phyloP scores from a whole-genome alignment of 2,113 vertebrate genomes.

The Neomonachus schauinslandi region DNA sequence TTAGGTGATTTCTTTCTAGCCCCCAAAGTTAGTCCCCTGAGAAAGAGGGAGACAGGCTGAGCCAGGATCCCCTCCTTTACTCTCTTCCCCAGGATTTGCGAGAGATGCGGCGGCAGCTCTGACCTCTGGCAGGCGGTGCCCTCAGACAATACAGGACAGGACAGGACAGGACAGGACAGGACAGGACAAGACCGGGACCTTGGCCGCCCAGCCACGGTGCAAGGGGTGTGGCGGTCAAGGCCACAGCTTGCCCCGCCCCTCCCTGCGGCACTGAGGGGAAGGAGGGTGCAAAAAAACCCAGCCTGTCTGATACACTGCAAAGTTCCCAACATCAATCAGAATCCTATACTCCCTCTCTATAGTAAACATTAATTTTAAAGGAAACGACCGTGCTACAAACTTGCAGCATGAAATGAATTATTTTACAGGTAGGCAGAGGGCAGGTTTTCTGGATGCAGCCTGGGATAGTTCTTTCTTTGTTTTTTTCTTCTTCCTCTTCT shows the following conservation, averaged over 20 bases:
- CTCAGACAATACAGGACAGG: not conserved
- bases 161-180: too few species aligned
- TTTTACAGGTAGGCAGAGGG: constrained; percentile 73
- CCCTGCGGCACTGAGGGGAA: not conserved
- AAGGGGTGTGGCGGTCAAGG: not conserved
- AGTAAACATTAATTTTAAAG: constrained; percentile 71
- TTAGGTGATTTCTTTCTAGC: not conserved
- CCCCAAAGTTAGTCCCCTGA: fast-evolving
- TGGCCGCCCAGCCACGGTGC: constrained; percentile 52
- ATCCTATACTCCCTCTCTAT: not conserved
- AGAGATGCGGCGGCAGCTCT: constrained; percentile 6
- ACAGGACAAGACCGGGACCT: constrained; percentile 3
- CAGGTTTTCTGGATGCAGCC: constrained; percentile 59
- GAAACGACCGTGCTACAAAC: not conserved
- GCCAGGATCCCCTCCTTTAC: fast-evolving
- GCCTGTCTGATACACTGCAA: not conserved
- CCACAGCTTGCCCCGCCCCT: not conserved
- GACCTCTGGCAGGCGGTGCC: constrained; percentile 71
- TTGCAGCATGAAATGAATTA: constrained; percentile 76
- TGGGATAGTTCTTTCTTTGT: constrained; percentile 30
- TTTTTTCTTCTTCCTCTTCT: not conserved
- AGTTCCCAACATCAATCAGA: not conserved
- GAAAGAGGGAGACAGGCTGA: not conserved
- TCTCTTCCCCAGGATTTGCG: not conserved
- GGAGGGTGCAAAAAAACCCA: not conserved